phyloP scores from a whole-genome alignment of 2,113 vertebrate species.

The Perognathus longimembris region DNA sequence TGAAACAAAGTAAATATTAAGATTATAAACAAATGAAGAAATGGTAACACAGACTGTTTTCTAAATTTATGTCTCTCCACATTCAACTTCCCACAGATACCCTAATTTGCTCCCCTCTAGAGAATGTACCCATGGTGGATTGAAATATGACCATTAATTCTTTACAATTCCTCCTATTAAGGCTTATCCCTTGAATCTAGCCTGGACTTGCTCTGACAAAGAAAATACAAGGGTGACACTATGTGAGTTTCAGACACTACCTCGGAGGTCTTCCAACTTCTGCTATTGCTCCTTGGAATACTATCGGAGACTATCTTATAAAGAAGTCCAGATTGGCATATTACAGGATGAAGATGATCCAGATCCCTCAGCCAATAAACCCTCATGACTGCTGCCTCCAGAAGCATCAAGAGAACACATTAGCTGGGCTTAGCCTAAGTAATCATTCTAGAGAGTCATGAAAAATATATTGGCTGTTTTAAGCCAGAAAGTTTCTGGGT shows the following conservation, averaged over 20 bases:
- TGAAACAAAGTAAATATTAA: slow-evolving; percentile 31
- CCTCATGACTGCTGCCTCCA: background rate
- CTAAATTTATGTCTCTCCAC: slow-evolving; percentile 7
- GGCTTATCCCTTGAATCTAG: slow-evolving; percentile 39
- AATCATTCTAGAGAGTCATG: background rate
- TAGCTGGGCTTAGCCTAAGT: background rate
- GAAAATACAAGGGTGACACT: background rate
- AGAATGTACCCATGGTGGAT: slow-evolving; percentile 14
- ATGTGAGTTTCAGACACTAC: slow-evolving; percentile 7
- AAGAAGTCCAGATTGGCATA: background rate
- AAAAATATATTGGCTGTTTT: slow-evolving; percentile 25
- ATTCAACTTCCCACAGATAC: slow-evolving; percentile 24
- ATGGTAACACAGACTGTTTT: slow-evolving; percentile 34
- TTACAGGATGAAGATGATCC: background rate
- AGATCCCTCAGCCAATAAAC: background rate
- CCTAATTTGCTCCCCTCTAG: background rate
- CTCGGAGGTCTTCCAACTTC: slow-evolving; percentile 24
- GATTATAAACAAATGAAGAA: slow-evolving; percentile 42
- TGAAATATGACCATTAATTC: slow-evolving; percentile 61
- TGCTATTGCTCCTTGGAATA: background rate
- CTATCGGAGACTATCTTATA: background rate
- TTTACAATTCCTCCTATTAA: slow-evolving; percentile 31
- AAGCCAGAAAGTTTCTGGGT: background rate
- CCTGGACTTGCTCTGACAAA: slow-evolving; percentile 34
- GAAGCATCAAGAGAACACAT: background rate